Evolutionary conservation across 1,140 invertebrate genomes (phyloP), one percentile per base, ranked within the genome.

Genomic region (Drosophila ercepeae): DNA sequence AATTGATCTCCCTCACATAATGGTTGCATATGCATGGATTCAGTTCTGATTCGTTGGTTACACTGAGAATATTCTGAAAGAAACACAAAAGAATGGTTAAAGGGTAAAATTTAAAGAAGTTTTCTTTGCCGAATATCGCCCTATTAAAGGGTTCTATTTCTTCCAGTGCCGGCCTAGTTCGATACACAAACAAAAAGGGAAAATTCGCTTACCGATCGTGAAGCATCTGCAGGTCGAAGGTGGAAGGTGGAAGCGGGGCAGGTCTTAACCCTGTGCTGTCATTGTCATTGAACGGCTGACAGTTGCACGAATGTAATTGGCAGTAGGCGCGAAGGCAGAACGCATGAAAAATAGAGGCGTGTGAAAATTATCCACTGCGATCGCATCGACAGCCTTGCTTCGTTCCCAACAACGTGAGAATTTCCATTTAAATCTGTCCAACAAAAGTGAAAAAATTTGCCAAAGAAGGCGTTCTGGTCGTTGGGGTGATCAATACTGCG

Each of bases 301-400:
- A 72, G 69, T 72, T 61, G 69, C 69, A 72, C 68, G 68, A 72
- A 61, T 74, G 72, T 75, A 75, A 75, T 75, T 75, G 72, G 72
- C 72, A 74, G 72, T 74, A 74, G 70, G 71, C 69, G 71, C 70
- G 72, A 67, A 75, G 29, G 60, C 60, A 74, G 61, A 75, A 75
- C 72, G 71, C 71, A 73, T 64, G 69, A 72, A 72, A 72, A 72
- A 72, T 72, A 61, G 67, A 74, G 72, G 72, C 72, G 72, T 75
- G 72, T 75, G 72, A 75, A 75, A 74, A 75, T 74, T 32, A 75
- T 75, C 49, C 63, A 51, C 65, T 50, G 29, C 55, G 55, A 70
- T 60, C 39, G 49, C 53, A 14, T 48, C 21, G 16, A 53, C 14
- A 68, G 25, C 42, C 23, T 32, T 29, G 34, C n/a, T 14, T 16